Evolutionary conservation across 2,888 invertebrate species (phyloP), one percentile per base, ranked within the genome.

Genomic region (Cosmorhoe ocellata): DNA sequence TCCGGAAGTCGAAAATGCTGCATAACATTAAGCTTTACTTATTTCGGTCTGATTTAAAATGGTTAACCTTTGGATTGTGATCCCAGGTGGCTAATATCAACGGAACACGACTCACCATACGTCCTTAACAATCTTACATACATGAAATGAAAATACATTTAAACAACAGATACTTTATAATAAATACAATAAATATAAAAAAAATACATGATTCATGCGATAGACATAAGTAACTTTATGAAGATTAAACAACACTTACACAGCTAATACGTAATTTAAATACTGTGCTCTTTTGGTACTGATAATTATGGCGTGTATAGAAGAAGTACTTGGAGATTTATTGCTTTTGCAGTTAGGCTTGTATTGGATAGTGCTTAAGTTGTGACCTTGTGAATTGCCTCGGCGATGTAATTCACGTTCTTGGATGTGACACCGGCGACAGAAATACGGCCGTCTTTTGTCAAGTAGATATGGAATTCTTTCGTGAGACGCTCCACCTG

Each of bases 381-480:
- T 9, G 98, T 96, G 59, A 98, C 98, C 84, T 95, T 92, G 81
- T 99, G 98, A 66, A 99, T 97, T 51, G 96, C 97, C 59, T 96
- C 92, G 1, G 99, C 99, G 56, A 99, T 90, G 80, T 99, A 98
- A 59, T 94, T 94, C 0, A 99, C 98, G 88, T 99, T 99, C 78
- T 96, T 95, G 2, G 98, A 96, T 0, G 97, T 95, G 4, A 99
- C 94, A 44, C 99, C 99, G 47, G 99, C 99, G 90, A 99, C 96
- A 2, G 99, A 99, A 81, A 99, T 98, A 67, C 99, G 95, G 0
- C 99, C 99, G 84, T 99, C 99, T 83, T 97, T 98, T 0, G 99
- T 99, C 62, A 99, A 89, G 82, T 98, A 99, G 63, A 99, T 92
- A 79, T 97, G 97, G 90, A 94, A 96, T 22, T 99, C 96, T 73